These are phyloP conservation scores for Eutrigla gurnardus DNA, from an alignment of 2,797 vertebrate genomes.

Conservation along the genomic window DNA sequence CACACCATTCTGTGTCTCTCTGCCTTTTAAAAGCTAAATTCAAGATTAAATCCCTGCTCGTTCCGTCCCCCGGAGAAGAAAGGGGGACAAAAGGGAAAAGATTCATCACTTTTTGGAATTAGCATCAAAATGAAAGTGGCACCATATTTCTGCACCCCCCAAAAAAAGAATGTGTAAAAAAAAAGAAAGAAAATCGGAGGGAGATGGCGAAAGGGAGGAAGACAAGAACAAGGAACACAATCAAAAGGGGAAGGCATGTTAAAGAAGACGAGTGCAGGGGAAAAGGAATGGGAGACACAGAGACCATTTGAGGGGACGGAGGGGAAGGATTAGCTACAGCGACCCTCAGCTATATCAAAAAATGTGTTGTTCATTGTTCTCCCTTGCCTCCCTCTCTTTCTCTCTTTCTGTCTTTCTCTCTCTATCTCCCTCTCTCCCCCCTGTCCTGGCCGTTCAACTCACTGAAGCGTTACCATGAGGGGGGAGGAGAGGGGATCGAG, in stretches of 20 bases:
- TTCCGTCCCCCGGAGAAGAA: constrained; percentile 76
- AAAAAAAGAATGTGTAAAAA: constrained; percentile 37
- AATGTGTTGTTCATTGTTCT: constrained; percentile 89
- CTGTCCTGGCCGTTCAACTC: constrained; percentile 82
- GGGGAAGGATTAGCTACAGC: constrained; percentile 85
- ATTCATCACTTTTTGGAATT: constrained; percentile 89
- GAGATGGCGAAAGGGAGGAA: constrained; percentile 69
- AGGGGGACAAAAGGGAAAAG: constrained; percentile 83
- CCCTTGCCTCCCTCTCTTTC: constrained; percentile 72
- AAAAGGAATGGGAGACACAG: constrained; percentile 70
- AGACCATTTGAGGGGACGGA: constrained; percentile 83
- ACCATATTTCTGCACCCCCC: constrained; percentile 79
- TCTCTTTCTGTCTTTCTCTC: constrained; percentile 54
- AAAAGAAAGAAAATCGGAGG: constrained; percentile 45
- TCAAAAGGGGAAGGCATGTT: constrained; percentile 66
- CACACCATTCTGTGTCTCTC: constrained; percentile 28
- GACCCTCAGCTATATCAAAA: constrained; percentile 88
- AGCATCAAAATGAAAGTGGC: constrained; percentile 88
- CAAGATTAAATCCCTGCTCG: constrained; percentile 75
- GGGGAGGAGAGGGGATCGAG: constrained; percentile 63
- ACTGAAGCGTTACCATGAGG: constrained; percentile 83
- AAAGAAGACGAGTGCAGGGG: constrained; percentile 62
- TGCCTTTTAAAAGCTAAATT: constrained; percentile 77
- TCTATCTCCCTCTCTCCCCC: constrained; percentile 56
- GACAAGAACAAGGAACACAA: constrained; percentile 71